Evolutionary conservation across 2,113 vertebrate genomes (phyloP).

Genomic region (Zosterops hypoxanthus): DNA sequence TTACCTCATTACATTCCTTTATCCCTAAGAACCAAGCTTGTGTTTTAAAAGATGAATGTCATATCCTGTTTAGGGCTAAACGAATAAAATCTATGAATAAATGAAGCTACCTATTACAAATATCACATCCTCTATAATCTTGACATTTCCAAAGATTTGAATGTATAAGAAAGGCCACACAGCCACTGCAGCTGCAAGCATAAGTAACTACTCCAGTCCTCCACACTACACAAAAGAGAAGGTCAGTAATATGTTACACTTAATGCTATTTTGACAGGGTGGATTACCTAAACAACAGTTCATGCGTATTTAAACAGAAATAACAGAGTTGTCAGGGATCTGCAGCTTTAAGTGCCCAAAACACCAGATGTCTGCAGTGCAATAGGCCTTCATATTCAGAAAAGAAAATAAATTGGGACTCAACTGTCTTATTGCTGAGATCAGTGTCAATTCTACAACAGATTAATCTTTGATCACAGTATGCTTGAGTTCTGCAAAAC

Average conservation of each 20-base stretch:
- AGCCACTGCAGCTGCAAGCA: background rate
- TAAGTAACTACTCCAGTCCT: background rate
- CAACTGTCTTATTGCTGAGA: background rate
- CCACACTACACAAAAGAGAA: background rate
- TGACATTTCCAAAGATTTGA: background rate
- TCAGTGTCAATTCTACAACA: background rate
- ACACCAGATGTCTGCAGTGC: slow-evolving; percentile 82
- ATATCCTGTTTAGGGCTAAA: background rate
- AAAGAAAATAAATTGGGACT: slow-evolving; percentile 77
- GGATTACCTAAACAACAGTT: slow-evolving; percentile 74
- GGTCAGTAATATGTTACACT: slow-evolving; percentile 60
- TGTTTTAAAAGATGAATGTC: background rate
- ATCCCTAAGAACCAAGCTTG: background rate
- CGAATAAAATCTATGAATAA: background rate
- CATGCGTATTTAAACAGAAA: slow-evolving; percentile 84
- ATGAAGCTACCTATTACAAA: background rate
- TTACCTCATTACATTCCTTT: background rate
- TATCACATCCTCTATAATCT: background rate
- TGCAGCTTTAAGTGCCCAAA: slow-evolving; percentile 64
- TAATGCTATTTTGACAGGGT: slow-evolving; percentile 80
- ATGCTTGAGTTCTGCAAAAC: background rate
- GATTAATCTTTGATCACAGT: background rate
- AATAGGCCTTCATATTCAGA: slow-evolving; percentile 77
- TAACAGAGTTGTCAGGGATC: slow-evolving; percentile 64
- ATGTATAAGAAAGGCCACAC: background rate